Evolutionary conservation across 2,113 vertebrate genomes (phyloP), one percentile per base, ranked within the genome.

Genomic region (Hippocampus comes): DNA sequence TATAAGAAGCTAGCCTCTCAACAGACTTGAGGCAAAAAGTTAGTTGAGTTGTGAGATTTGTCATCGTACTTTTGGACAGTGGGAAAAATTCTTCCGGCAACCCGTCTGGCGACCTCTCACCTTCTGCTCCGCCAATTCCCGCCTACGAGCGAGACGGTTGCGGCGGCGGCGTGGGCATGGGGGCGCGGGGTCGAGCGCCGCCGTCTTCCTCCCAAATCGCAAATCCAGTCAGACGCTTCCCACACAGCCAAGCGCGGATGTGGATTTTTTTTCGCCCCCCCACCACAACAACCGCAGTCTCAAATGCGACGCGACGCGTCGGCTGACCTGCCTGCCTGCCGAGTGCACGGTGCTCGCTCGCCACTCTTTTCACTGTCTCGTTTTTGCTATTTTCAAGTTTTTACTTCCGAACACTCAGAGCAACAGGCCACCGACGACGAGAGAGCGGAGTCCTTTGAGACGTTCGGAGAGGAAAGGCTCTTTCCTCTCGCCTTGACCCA

Each of bases 161-260:
- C 15, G 59, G 14, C 59, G 27, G 27, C 27, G 7, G 27, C 27
- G 59, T 61, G 27, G 59, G 59, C 27, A 27, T 34, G 27, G 59
- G 27, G 27, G 15, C 59, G 15, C 27, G 27, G 27, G 59, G 59
- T 61, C 59, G n/a, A 34, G 59, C 59, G 59, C 15, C 42, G 42
- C 6, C n/a, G 64, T 48, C 64, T 82, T 76, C 87, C 79, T 84
- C 79, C 87, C 79, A 83, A 88, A 88, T 82, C 81, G 81, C 72
- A 79, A 85, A 87, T 79, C 72, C 70, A 82, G 77, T 80, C 74
- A 72, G 76, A 75, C 72, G 60, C 84, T 76, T 79, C 83, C 83
- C 77, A 86, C 86, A 83, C 79, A 80, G 77, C 79, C 53, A 56
- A 69, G 27, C 0, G 34, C 17, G 15, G 15, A 3, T 46, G 10